A percentile compares a stretch with the other conserved stretches of the same genome.
phyloP scores from a whole-genome alignment of 2,113 vertebrate species.

The Silurus meridionalis region DNA sequence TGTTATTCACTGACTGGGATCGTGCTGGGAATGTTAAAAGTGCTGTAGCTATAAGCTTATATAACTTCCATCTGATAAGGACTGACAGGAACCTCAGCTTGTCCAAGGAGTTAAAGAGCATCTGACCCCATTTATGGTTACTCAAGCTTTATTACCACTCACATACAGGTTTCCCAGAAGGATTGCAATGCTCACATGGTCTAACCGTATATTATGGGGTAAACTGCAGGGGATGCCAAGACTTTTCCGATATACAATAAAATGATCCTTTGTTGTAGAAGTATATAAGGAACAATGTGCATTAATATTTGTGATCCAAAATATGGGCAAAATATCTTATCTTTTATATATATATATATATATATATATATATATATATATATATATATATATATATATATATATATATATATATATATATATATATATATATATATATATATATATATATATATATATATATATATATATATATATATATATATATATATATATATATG shows the following conservation, averaged over 20 bases:
- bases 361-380: too few species aligned
- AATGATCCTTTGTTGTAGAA: not conserved
- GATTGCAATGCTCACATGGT: conserved; percentile 13
- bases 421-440: too few species aligned
- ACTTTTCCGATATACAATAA: not conserved
- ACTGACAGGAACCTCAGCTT: conserved; percentile 40
- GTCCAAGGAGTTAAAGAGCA: conserved; percentile 33
- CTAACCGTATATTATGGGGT: conserved; percentile 2
- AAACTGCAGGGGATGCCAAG: conserved; percentile 5
- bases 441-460: too few species aligned
- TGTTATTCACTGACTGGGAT: not conserved
- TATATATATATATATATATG: too few species aligned
- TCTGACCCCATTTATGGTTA: conserved; percentile 45
- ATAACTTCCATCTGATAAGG: conserved; percentile 33
- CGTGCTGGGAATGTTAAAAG: not conserved
- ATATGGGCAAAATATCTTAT: not conserved
- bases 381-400: too few species aligned
- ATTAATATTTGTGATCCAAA: not conserved
- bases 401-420: too few species aligned
- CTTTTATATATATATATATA: too few species aligned
- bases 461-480: too few species aligned
- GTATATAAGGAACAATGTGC: not conserved
- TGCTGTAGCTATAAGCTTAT: conserved; percentile 31
- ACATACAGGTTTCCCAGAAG: conserved; percentile 37
- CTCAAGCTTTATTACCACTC: conserved; percentile 47